Base-by-base conservation (phyloP, 2,113 vertebrate genomes). In the Solenodon paradoxus region DNA sequence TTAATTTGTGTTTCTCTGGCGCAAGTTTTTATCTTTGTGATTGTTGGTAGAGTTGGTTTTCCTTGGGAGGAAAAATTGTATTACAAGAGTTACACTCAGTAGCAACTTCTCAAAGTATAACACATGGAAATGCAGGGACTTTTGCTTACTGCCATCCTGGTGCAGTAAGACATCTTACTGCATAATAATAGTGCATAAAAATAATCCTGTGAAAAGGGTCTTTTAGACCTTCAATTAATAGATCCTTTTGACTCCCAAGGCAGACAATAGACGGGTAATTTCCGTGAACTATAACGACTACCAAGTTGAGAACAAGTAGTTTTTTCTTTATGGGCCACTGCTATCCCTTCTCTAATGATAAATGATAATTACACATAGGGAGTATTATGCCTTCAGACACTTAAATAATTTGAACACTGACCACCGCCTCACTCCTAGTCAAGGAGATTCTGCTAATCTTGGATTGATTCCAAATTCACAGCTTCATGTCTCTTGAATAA, bases 41-140 rank as follows among this genome's bases (percentile, higher is more conserved):
- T 99, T 99, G 98, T 99, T 99, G 98, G 99, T 99, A 96, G 99
- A 99, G 98, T 99, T 99, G 95, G 99, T 99, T 99, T 99, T 99
- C 99, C 99, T 99, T 97, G 51, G 72, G 80, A 93, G 90, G 95
- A 81, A 84, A 55, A 97, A 97, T 47, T 19, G 38, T 4, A 95
- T 93, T 55, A 47, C 24, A 55, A 95, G 55, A 64, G 82, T 92
- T 86, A 83, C 28, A 66, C 28, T 95, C 24, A 96, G 30, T 2
- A 88, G 35, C 7, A 64, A 32, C 1, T 1, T 24, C 15, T 85
- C 7, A 77, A 42, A 90, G 47, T 35, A 35, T 0, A 81, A 96
- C 92, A 96, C 89, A 96, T 86, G 90, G 94, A 97, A 96, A 97
- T 93, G 86, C 90, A 95, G 81, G 77, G 71, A 77, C 16, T 92